Percentiles rank a stretch among this genome's conserved stretches.
phyloP scores from a whole-genome alignment of 2,113 vertebrate species.

The Oceanites oceanicus region DNA sequence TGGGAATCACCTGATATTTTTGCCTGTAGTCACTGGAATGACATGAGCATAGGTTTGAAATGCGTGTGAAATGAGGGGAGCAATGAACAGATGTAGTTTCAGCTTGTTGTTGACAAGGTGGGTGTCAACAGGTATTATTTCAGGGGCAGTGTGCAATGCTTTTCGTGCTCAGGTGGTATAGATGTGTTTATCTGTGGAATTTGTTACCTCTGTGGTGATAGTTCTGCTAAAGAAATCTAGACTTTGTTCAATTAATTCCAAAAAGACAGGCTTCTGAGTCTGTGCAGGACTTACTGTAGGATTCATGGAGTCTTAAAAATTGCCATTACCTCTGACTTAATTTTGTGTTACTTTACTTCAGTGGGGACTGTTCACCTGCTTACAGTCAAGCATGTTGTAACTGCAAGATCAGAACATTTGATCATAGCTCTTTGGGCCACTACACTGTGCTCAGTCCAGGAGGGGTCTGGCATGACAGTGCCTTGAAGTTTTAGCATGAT shows the following conservation, averaged over 20 bases:
- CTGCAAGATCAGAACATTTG: not conserved
- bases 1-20: not conserved
- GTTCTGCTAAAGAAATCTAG: not conserved
- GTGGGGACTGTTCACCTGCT: not conserved
- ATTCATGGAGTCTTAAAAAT: not conserved
- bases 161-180: not conserved
- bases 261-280: not conserved
- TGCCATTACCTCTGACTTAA: not conserved
- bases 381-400: not conserved
- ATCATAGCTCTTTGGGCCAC: accelerated
- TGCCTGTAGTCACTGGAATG: not conserved
- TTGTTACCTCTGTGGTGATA: not conserved
- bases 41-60: not conserved
- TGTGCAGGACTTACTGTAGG: not conserved
- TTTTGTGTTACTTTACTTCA: not conserved
- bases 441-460: not conserved
- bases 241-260: not conserved
- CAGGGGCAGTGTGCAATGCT: not conserved
- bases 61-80: not conserved
- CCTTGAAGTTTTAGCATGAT: not conserved
- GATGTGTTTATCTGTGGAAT: not conserved
- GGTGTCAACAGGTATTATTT: not conserved
- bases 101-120: not conserved
- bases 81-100: not conserved
- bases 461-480: not conserved